A percentile compares a stretch with the other conserved stretches of the same genome.
Conservation (phyloP, 2,888 invertebrate species). For the Cantharis flavilabris region DNA sequence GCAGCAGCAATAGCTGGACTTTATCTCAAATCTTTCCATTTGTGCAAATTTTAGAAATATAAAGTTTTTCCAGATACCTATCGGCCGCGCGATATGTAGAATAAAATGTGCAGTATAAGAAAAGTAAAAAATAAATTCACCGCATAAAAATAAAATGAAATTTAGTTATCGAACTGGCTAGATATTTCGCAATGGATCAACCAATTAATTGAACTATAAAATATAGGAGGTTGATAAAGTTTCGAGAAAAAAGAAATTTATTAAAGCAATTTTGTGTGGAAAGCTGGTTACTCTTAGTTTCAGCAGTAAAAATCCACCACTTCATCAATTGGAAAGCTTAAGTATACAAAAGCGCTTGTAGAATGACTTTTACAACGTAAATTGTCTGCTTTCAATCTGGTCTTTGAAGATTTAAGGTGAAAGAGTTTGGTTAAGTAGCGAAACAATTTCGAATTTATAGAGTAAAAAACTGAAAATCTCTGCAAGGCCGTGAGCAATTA, state of each 20-base stretch:
- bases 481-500: not conserved
- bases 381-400: not conserved
- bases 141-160: not conserved
- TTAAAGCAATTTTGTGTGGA: not conserved
- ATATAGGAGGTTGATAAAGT: not conserved
- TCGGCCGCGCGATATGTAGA: not conserved
- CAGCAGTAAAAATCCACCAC: not conserved
- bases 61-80: not conserved
- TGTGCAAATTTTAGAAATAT: not conserved
- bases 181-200: not conserved
- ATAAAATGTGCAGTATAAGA: not conserved
- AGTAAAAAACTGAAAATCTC: not conserved
- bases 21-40: not conserved
- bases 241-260: not conserved
- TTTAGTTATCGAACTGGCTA: not conserved
- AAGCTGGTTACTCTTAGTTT: not conserved
- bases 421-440: not conserved
- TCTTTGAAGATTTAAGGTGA: not conserved
- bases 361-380: not conserved
- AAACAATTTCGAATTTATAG: not conserved
- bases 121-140: not conserved
- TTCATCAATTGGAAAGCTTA: not conserved
- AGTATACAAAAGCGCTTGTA: not conserved
- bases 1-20: not conserved
- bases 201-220: not conserved